phyloP scores from a whole-genome alignment of 2,797 vertebrate genomes.

The Gambusia yucatana region DNA sequence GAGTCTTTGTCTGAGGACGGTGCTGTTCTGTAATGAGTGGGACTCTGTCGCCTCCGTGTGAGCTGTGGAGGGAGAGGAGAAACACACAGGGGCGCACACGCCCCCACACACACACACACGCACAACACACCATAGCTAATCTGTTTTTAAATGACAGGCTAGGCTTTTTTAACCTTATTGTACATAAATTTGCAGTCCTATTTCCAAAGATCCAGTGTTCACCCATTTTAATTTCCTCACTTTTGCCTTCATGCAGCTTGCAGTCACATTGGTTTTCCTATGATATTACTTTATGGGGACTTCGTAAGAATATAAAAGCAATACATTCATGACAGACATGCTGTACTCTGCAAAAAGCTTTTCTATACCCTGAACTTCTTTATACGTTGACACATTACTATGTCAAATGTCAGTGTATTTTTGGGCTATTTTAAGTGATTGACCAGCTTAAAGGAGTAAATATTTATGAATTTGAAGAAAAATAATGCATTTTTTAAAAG shows the following conservation, averaged over 20 bases:
- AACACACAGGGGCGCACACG: slow-evolving; percentile 31
- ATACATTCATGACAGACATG: not conserved
- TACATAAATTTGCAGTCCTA: slow-evolving; percentile 36
- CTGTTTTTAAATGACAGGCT: slow-evolving; percentile 50
- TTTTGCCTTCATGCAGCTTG: not conserved
- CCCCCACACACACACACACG: slow-evolving; percentile 18
- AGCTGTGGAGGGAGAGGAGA: slow-evolving; percentile 75
- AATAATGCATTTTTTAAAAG: not conserved
- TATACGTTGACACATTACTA: not conserved
- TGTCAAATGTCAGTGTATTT: not conserved
- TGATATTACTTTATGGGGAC: slow-evolving; percentile 4
- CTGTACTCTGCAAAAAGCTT: not conserved
- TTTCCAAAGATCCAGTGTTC: slow-evolving; percentile 25
- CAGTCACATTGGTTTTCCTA: slow-evolving; percentile 4
- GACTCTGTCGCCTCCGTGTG: slow-evolving; percentile 80
- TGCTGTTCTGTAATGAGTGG: slow-evolving; percentile 80
- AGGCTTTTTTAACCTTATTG: slow-evolving; percentile 50
- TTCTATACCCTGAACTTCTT: not conserved
- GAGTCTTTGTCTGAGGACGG: slow-evolving; percentile 80
- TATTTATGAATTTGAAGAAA: not conserved
- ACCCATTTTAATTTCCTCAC: slow-evolving; percentile 23
- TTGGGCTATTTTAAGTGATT: not conserved
- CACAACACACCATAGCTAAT: slow-evolving; percentile 6
- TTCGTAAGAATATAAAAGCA: slow-evolving; percentile 1
- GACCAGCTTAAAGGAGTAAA: not conserved